Evolutionary conservation across 2,888 invertebrate genomes (phyloP), one percentile per base, ranked within the genome.

Genomic region (Stenodema calcarata): DNA sequence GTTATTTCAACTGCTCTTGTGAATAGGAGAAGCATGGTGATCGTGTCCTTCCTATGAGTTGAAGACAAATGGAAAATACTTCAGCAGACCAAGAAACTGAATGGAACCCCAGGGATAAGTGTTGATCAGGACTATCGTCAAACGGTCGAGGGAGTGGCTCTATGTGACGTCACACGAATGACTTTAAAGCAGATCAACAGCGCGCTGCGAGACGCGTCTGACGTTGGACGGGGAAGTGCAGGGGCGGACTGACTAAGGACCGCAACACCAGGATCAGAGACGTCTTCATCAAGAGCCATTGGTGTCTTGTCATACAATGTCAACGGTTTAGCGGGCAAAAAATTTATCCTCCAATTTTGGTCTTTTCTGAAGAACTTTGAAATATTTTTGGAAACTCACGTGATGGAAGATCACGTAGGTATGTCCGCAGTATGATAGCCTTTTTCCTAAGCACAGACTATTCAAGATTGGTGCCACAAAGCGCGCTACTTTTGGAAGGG

Each of bases 291-390:
- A 14, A 35, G 76, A 41, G 42, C 42, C 16, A 14, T 76, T 76
- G 9, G 30, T 23, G 35, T 76, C 18, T 16, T 76, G 7, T 76
- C 76, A n/a, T 35, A 76, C 16, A 78, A 78, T 78, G 78, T 78
- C 23, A 78, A 78, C 44, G 78, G 78, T 78, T 78, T 78, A 42
- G 44, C 41, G 41, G 12, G 44, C 0, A 78, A 78, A 41, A 78
- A 78, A 78, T 42, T 41, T 7, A n/a, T 44, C 12, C 42, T 18
- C 12, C 41, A n/a, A 44, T 78, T 78, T 78, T 18, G 9, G 44
- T 42, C 9, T 78, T 78, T 78, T 78, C 42, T 78, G 44, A 78
- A 78, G 18, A 78, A 44, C 44, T 78, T 78, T n/a, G 78, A 78
- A 23, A 44, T 78, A 3, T 78, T 78, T 2, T 42, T 78, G 42